Percentiles rank a stretch among this genome's conserved stretches.
Conservation (phyloP, 2,797 vertebrate species). For the Diglossa cyanea region DNA sequence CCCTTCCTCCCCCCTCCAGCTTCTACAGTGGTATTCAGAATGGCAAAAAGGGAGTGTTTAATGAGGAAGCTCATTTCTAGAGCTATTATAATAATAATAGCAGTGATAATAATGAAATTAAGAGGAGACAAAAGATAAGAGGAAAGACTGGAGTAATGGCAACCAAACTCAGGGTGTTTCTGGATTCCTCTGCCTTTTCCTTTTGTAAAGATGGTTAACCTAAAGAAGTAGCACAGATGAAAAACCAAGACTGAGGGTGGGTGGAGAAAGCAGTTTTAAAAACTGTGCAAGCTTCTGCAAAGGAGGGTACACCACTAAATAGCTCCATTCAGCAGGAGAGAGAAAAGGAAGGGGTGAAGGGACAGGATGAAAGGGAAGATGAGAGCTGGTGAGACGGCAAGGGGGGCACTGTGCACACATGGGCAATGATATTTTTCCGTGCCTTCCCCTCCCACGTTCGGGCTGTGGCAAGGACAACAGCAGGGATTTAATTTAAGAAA, state of each 20-base stretch:
- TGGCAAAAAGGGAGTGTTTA: not conserved
- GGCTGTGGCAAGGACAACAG: not conserved
- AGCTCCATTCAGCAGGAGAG: not conserved
- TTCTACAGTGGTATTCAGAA: not conserved
- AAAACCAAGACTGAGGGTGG: slow-evolving; percentile 9
- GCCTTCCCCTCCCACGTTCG: not conserved
- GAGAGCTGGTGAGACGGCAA: not conserved
- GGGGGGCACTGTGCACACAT: not conserved
- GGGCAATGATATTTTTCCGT: not conserved
- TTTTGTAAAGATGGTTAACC: not conserved
- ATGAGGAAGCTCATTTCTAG: not conserved
- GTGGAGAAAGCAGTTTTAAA: slow-evolving; percentile 21
- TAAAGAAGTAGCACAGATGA: not conserved
- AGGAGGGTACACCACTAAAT: not conserved
- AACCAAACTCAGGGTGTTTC: not conserved
- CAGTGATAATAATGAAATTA: not conserved
- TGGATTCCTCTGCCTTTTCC: not conserved
- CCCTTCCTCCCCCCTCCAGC: not conserved
- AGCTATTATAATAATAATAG: not conserved
- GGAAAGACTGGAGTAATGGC: not conserved
- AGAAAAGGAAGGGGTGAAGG: not conserved
- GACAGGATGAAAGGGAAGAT: not conserved
- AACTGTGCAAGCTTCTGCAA: slow-evolving; percentile 39
- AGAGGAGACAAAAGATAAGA: not conserved
- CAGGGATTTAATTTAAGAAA: not conserved